Base-by-base conservation (phyloP, 1,140 invertebrate species). In the Neodiprion lecontei region DNA sequence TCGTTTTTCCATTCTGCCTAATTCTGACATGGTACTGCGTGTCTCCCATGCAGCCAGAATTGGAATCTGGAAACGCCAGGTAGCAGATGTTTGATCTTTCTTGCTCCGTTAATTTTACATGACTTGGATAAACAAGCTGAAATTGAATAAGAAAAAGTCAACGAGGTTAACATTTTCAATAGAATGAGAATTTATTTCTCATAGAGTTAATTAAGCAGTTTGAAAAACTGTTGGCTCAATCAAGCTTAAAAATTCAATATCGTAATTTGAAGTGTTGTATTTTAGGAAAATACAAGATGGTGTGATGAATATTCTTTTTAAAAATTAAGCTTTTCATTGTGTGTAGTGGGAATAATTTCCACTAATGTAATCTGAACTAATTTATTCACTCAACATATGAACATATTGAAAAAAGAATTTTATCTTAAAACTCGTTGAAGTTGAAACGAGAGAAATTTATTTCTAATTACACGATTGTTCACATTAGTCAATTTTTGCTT, bases 41-140 rank as follows among this genome's bases (percentile, higher is more conserved):
- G 88, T 99, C 97, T 73, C 98, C 98, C 96, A 99, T 99, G 86
- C 97, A 98, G 67, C 97, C 97, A 68, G 97, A 98, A 89, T 99
- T 99, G 0, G 98, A 99, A 88, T 99, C 98, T 10, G 98, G 98
- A 89, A 99, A 99, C 11, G 98, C 97, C 83, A 99, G 91, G 87
- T 99, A 99, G 89, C 97, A 99, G 77, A 99, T 96, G 89, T 98
- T 99, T 76, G 95, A 96, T 87, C 96, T 97, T 90, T 99, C 98
- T 90, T 96, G 94, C 86, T 99, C 97, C 11, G 93, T 93, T 72
- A 99, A 87, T 79, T 93, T 92, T 17, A 96, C 91, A 86, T 95
- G 92, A 78, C 91, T 89, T 8, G 98, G 98, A 90, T 96, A 98
- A 28, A 98, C 93, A 78, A 94, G 92, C 93, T 97, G 88, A 74